Conservation (phyloP, 2,797 vertebrate genomes). For the Limnodromus scolopaceus region DNA sequence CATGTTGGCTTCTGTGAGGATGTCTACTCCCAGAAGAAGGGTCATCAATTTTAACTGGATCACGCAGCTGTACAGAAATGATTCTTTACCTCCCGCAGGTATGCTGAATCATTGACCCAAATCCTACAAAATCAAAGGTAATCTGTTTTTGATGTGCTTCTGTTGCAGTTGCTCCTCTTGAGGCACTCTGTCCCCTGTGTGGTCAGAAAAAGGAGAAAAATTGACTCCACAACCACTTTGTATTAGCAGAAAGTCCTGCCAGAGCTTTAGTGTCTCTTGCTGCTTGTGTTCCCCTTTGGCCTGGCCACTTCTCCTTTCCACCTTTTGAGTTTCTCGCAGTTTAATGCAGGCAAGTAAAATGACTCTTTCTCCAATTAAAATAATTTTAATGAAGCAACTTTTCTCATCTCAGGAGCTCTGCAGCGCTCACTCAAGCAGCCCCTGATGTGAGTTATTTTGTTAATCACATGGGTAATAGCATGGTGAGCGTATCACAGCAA, state of each 20-base stretch:
- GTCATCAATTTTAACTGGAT: neutral
- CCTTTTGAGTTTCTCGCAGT: neutral
- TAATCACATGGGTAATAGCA: neutral
- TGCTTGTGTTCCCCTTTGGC: neutral
- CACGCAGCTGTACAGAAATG: rapidly evolving
- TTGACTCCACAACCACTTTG: neutral
- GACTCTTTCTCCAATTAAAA: neutral
- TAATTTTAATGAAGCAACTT: neutral
- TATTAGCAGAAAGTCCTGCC: neutral
- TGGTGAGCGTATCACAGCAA: neutral
- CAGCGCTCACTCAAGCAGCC: rapidly evolving
- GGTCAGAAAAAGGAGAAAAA: neutral
- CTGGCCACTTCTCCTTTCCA: neutral
- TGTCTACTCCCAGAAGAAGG: neutral
- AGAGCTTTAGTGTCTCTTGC: neutral
- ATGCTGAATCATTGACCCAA: neutral
- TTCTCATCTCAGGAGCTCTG: neutral
- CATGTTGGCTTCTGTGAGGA: neutral
- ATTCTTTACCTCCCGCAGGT: neutral
- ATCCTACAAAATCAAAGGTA: neutral
- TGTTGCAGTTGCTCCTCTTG: neutral
- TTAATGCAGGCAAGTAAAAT: neutral
- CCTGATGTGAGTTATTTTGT: neutral
- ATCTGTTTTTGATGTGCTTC: neutral
- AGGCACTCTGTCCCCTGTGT: neutral